These are phyloP conservation scores for Sitobion miscanthi DNA, from an alignment of 1,140 invertebrate species.

Conservation along the genomic window DNA sequence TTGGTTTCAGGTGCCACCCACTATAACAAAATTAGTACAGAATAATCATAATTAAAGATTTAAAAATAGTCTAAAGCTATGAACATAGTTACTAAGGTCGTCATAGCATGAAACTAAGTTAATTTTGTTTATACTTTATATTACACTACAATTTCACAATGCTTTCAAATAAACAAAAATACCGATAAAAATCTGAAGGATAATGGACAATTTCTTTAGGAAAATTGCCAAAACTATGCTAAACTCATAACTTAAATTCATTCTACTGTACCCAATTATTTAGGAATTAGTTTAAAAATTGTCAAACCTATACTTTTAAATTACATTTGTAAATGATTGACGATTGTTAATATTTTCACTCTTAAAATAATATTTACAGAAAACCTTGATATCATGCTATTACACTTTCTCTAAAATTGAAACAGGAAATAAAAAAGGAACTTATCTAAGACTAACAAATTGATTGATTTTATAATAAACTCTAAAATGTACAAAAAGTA, in stretches of 20 bases:
- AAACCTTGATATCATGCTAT: not conserved
- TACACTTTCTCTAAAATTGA: not conserved
- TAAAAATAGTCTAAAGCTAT: not conserved
- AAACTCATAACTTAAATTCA: constrained; percentile 1
- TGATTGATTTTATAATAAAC: not conserved
- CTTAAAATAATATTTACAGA: not conserved
- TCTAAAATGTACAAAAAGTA: not conserved
- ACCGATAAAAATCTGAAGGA: constrained; percentile 18
- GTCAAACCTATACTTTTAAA: not conserved
- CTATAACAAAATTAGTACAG: constrained; percentile 65
- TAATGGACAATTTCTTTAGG: constrained; percentile 9
- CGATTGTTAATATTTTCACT: not conserved
- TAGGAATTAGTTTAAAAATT: not conserved
- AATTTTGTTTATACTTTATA: constrained; percentile 36
- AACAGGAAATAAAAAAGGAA: not conserved
- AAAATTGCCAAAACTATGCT: not conserved
- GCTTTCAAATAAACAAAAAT: constrained; percentile 30
- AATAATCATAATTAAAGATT: constrained; percentile 26
- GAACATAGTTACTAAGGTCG: not conserved
- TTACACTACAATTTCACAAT: constrained; percentile 26
- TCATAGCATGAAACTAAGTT: not conserved
- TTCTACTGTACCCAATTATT: not conserved
- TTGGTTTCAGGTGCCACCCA: constrained; percentile 85
- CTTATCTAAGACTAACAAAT: not conserved
- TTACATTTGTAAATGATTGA: not conserved